Conservation (phyloP, 2,113 vertebrate genomes). For the Hoplias malabaricus region DNA sequence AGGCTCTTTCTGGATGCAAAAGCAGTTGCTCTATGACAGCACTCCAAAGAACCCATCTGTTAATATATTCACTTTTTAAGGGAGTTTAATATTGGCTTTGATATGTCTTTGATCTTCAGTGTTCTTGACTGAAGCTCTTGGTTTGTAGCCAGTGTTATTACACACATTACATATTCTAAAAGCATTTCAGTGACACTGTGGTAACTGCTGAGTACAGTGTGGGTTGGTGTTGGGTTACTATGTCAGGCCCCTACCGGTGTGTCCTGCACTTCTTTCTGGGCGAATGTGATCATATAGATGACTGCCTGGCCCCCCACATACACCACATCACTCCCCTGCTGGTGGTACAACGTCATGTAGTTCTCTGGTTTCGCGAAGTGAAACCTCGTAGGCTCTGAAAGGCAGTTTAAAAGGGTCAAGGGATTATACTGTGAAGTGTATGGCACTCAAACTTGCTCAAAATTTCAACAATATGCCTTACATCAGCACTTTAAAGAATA, state of each 20-base stretch:
- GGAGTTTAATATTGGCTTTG: background rate
- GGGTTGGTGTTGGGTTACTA: constrained; percentile 10
- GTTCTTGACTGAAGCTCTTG: background rate
- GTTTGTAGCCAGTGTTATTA: background rate
- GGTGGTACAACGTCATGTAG: constrained; percentile 75
- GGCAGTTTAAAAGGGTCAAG: constrained; percentile 2
- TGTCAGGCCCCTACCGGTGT: constrained; percentile 63
- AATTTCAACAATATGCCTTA: too few species aligned
- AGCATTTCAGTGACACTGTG: background rate
- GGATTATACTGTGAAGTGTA: background rate
- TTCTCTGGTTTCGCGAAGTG: constrained; percentile 71
- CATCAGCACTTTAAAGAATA: too few species aligned
- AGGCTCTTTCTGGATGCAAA: background rate
- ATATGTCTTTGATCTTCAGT: background rate
- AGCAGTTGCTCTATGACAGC: background rate
- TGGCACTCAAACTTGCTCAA: background rate
- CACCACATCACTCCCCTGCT: constrained; percentile 69
- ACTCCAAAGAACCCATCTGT: too few species aligned
- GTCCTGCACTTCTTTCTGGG: constrained; percentile 63
- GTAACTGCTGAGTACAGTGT: constrained; percentile 1
- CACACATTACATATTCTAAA: background rate
- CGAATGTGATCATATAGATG: constrained; percentile 73
- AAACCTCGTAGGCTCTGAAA: constrained; percentile 69
- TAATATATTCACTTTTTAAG: background rate
- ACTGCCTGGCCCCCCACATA: constrained; percentile 72